phyloP scores from a whole-genome alignment of 2,113 vertebrate species.

The Empidonax traillii region DNA sequence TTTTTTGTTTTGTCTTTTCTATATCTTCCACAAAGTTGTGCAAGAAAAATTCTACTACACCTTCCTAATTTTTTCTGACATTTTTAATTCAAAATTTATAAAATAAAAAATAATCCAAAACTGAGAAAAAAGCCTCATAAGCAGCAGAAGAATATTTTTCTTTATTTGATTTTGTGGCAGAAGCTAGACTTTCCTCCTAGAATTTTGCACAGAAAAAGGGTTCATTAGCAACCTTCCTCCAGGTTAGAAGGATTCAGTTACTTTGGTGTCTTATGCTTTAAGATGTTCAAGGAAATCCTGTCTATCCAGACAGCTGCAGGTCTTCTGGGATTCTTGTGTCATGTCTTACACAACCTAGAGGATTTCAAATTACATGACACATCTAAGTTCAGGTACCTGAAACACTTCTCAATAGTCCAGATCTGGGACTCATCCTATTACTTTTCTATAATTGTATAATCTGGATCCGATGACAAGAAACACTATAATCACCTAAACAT shows the following conservation, averaged over 20 bases:
- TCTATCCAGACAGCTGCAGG: neutral
- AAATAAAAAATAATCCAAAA: neutral
- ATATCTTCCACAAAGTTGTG: neutral
- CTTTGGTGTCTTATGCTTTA: neutral
- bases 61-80: neutral
- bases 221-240: neutral
- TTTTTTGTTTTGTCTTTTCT: neutral
- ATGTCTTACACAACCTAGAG: neutral
- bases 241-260: neutral
- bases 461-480: neutral
- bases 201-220: neutral
- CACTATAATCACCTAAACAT: neutral
- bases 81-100: neutral
- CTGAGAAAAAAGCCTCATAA: neutral
- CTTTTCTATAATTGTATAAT: neutral
- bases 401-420: neutral
- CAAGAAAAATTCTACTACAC: neutral
- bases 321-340: neutral
- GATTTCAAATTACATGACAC: neutral
- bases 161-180: neutral
- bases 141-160: neutral
- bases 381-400: neutral
- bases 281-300: neutral
- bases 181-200: neutral
- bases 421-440: neutral